phyloP scores from a whole-genome alignment of 2,113 vertebrate genomes.

The Engystomops pustulosus region DNA sequence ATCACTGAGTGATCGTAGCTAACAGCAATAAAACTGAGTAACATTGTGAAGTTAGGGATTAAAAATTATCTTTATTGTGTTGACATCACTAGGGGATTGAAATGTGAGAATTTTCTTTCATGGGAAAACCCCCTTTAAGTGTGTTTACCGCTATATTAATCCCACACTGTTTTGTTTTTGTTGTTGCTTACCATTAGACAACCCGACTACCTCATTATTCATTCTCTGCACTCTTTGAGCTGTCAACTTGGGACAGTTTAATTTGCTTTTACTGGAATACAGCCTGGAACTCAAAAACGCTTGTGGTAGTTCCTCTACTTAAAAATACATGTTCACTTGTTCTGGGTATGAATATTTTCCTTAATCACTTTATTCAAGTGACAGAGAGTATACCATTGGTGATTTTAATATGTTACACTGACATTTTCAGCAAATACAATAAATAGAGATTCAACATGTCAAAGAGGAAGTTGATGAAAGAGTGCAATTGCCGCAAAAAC shows the following conservation, averaged over 20 bases:
- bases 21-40: no score
- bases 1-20: no score
- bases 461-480: not conserved
- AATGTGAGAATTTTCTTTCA: no score
- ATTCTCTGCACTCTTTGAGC: slow-evolving; percentile 47
- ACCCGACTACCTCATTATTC: slow-evolving; percentile 45
- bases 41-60: no score
- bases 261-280: slow-evolving; percentile 58
- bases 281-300: slow-evolving; percentile 52
- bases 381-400: slow-evolving; percentile 15
- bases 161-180: slow-evolving; percentile 49
- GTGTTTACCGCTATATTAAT: slow-evolving; percentile 41
- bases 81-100: no score
- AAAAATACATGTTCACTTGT: slow-evolving; percentile 51
- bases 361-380: slow-evolving; percentile 47
- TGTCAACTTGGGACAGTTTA: slow-evolving; percentile 58
- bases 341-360: slow-evolving; percentile 37
- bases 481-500: not conserved
- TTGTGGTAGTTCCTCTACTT: slow-evolving; percentile 52
- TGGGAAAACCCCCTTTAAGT: no score
- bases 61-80: no score
- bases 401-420: not conserved
- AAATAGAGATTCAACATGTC: not conserved
- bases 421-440: not conserved
- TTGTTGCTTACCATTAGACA: slow-evolving; percentile 25